phyloP scores from a whole-genome alignment of 2,888 invertebrate genomes.

The Cosmia trapezina region DNA sequence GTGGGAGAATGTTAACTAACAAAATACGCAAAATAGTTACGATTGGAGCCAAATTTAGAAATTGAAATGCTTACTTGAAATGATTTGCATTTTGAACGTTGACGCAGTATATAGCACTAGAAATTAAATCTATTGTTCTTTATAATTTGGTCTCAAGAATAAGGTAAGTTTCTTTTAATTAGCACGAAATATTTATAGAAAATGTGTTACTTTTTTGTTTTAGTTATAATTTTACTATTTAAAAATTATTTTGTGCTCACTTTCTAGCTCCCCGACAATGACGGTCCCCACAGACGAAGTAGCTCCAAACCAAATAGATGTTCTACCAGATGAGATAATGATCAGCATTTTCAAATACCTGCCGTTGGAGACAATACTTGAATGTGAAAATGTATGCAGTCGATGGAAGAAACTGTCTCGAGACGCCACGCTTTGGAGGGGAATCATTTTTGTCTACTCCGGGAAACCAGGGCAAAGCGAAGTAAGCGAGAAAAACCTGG shows the following conservation, averaged over 20 bases:
- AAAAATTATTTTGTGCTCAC: slow-evolving; percentile 4
- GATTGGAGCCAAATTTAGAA: slow-evolving; percentile 73
- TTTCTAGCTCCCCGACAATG: slow-evolving; percentile 59
- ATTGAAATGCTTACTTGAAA: slow-evolving; percentile 62
- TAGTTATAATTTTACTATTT: background rate
- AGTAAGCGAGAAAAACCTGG: slow-evolving; percentile 76
- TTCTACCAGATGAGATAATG: slow-evolving; percentile 84
- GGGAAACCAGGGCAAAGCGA: slow-evolving; percentile 81
- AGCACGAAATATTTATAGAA: background rate
- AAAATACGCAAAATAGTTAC: slow-evolving; percentile 65
- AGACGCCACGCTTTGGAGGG: slow-evolving; percentile 81
- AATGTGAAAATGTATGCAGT: slow-evolving; percentile 80
- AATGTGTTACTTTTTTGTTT: background rate
- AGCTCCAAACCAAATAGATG: slow-evolving; percentile 64
- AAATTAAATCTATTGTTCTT: slow-evolving; percentile 15
- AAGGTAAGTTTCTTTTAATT: slow-evolving; percentile 31
- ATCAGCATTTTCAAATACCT: slow-evolving; percentile 82
- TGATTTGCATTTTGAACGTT: slow-evolving; percentile 72
- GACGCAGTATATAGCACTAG: slow-evolving; percentile 39
- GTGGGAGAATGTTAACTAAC: slow-evolving; percentile 42
- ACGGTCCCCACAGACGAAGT: slow-evolving; percentile 61
- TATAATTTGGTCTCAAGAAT: background rate
- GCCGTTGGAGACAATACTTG: slow-evolving; percentile 77
- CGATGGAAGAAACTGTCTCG: slow-evolving; percentile 81
- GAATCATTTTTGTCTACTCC: slow-evolving; percentile 79